These are phyloP conservation scores for Thaleichthys pacificus DNA, from an alignment of 2,797 vertebrate genomes.

Conservation along the genomic window DNA sequence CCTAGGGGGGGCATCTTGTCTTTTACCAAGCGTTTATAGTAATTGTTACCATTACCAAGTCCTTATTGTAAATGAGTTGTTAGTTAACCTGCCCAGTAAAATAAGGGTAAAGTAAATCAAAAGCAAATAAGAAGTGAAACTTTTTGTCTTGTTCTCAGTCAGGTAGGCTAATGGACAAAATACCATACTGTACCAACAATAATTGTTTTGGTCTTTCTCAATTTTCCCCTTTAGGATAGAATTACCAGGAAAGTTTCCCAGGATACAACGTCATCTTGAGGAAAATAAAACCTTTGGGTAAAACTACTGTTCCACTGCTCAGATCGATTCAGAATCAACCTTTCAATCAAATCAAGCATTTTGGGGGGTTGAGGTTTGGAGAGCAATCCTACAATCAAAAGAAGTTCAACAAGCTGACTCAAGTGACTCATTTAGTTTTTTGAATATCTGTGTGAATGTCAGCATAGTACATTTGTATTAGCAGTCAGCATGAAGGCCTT, in stretches of 20 bases:
- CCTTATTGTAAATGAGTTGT: no score
- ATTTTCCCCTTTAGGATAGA: conserved; percentile 47
- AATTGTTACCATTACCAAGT: no score
- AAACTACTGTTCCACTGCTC: not conserved
- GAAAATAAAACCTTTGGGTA: conserved; percentile 5
- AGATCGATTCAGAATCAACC: not conserved
- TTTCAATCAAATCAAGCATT: not conserved
- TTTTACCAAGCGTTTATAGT: no score
- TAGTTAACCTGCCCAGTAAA: no score
- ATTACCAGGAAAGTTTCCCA: conserved; percentile 10
- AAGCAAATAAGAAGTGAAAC: no score
- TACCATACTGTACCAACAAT: not conserved
- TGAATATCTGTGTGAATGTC: not conserved
- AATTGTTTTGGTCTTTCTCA: conserved; percentile 21
- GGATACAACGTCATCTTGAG: conserved; percentile 8
- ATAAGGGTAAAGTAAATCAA: no score
- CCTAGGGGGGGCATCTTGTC: no score
- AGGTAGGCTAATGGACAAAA: not conserved
- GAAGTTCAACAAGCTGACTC: not conserved
- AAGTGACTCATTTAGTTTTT: no score
- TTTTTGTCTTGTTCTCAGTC: not conserved
- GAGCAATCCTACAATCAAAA: not conserved
- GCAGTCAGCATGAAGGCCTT: not conserved
- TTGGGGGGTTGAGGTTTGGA: not conserved
- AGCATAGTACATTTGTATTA: not conserved